Conservation (phyloP, 2,888 invertebrate genomes). For the Dendrolimus houi region DNA sequence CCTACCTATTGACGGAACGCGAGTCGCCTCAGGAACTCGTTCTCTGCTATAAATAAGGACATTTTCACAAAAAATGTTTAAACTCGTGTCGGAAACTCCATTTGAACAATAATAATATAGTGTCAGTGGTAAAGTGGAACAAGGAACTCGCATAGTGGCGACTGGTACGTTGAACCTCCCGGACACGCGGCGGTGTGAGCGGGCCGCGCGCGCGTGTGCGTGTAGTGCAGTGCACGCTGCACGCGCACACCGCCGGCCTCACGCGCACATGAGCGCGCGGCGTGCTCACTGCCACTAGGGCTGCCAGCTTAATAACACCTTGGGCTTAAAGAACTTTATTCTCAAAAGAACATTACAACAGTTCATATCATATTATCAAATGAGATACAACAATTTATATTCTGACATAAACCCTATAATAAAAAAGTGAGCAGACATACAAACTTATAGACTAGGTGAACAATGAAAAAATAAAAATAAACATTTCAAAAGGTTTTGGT, state of each 20-base stretch:
- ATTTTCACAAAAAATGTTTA: conserved; percentile 30
- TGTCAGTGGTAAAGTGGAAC: conserved; percentile 74
- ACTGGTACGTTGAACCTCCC: conserved; percentile 71
- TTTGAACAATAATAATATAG: conserved; percentile 71
- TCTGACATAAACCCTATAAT: too few species aligned
- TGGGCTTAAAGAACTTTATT: not conserved
- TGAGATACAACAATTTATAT: too few species aligned
- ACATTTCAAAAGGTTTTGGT: too few species aligned
- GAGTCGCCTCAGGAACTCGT: not conserved
- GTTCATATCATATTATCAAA: too few species aligned
- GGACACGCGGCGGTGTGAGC: not conserved
- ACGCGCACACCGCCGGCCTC: conserved; percentile 17
- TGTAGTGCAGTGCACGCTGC: conserved; percentile 8
- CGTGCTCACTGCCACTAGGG: conserved; percentile 1
- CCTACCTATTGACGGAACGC: not conserved
- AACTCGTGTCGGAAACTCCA: conserved; percentile 52
- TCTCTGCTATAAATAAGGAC: conserved; percentile 27
- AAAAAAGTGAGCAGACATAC: too few species aligned
- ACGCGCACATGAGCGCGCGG: conserved; percentile 22
- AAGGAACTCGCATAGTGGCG: conserved; percentile 73
- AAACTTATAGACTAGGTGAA: too few species aligned
- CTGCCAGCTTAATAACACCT: not conserved
- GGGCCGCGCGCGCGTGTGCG: conserved; percentile 31
- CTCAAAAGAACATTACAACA: too few species aligned
- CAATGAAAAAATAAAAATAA: too few species aligned